Evolutionary conservation across 2,888 invertebrate species (phyloP).

Genomic region (Lycophotia porphyrea): DNA sequence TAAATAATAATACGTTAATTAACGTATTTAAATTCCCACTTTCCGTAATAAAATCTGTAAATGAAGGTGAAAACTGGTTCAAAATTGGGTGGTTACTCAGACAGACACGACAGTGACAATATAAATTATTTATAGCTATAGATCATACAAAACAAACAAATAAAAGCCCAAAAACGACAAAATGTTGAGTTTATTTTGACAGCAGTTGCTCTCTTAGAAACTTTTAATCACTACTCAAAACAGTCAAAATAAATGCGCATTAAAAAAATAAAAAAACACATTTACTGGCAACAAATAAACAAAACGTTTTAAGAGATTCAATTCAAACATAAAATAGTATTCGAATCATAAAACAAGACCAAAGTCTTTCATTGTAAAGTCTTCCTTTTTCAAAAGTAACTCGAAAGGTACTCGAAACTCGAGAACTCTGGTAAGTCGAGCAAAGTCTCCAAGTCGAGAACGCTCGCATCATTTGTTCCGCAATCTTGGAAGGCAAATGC

Average conservation of each 20-base stretch:
- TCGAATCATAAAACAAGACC: slow-evolving; percentile 38
- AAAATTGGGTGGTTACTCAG: not conserved
- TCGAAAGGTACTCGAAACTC: slow-evolving; percentile 54
- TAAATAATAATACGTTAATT: too few relatives aligned
- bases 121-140: not conserved
- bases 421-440: slow-evolving; percentile 37
- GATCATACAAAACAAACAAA: not conserved
- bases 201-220: not conserved
- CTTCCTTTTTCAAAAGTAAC: slow-evolving; percentile 57
- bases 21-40: too few relatives aligned
- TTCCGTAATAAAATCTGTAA: not conserved
- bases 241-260: not conserved
- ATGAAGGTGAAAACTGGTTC: not conserved
- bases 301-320: not conserved
- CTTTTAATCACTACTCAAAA: slow-evolving; percentile 1
- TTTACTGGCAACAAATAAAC: slow-evolving; percentile 3
- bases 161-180: not conserved
- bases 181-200: not conserved
- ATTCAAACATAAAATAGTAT: slow-evolving; percentile 29
- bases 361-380: slow-evolving; percentile 37
- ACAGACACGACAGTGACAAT: not conserved
- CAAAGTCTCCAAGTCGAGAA: slow-evolving; percentile 58
- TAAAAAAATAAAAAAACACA: not conserved
- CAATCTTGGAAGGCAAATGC: slow-evolving; percentile 66
- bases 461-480: slow-evolving; percentile 63